These are phyloP conservation scores for Bruchidius siliquastri DNA, from an alignment of 2,888 invertebrate species.

Conservation along the genomic window DNA sequence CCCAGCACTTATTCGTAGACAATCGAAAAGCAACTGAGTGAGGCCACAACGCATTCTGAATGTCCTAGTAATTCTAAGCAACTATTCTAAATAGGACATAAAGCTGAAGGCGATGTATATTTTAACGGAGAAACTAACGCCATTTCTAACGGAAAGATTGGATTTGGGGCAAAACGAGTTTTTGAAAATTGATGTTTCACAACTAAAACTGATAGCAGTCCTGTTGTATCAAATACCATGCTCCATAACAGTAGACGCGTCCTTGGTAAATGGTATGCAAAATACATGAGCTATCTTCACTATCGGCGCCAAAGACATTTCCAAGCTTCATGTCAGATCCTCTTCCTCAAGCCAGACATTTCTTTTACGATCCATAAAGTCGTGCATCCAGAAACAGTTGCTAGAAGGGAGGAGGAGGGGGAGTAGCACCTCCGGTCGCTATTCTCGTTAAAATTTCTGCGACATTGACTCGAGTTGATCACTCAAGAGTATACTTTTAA, in stretches of 20 bases:
- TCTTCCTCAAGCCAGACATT: background rate
- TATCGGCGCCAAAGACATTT: background rate
- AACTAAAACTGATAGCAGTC: no score
- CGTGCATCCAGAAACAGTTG: background rate
- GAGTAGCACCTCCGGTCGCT: constrained; percentile 1
- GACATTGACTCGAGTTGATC: constrained; percentile 11
- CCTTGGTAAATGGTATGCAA: background rate
- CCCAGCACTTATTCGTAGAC: no score
- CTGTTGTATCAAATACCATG: no score
- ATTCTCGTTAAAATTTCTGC: constrained; percentile 11
- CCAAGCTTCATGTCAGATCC: background rate
- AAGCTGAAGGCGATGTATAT: no score
- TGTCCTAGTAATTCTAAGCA: no score
- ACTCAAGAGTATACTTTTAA: constrained; percentile 22
- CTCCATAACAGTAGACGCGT: background rate
- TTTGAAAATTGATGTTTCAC: no score
- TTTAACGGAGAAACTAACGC: no score
- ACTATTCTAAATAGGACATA: no score
- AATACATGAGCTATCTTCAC: background rate
- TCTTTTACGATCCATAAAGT: background rate
- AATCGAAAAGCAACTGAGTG: no score
- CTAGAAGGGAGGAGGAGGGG: background rate
- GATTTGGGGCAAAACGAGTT: no score
- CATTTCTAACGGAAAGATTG: no score
- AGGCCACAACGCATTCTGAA: no score